A percentile compares a stretch with the other conserved stretches of the same genome.
Evolutionary conservation across 2,888 invertebrate genomes (phyloP).

Genomic region (Pollenia amentaria): DNA sequence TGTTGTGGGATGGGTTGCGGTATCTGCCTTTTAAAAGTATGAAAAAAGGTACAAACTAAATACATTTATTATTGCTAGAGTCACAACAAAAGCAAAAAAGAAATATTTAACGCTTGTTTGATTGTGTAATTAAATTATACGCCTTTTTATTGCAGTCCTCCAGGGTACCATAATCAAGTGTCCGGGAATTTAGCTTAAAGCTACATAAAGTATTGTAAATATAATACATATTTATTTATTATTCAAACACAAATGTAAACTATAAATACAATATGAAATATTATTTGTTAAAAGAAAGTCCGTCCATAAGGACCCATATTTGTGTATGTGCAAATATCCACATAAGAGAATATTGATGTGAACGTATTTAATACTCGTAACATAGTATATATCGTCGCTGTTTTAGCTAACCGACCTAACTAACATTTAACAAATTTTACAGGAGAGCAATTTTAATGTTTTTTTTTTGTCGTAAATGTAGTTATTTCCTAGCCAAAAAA

Average conservation of each 20-base stretch:
- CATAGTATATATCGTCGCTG: no score
- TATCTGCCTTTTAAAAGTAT: slow-evolving; percentile 59
- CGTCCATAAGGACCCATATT: no score
- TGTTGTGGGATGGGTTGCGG: slow-evolving; percentile 61
- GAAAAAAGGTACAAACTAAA: slow-evolving; percentile 54
- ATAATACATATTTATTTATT: slow-evolving; percentile 42
- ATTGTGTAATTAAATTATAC: slow-evolving; percentile 77
- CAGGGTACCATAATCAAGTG: slow-evolving; percentile 76
- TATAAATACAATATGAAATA: background rate
- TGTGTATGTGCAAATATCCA: no score
- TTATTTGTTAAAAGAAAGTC: no score
- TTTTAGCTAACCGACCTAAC: no score
- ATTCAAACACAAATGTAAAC: slow-evolving; percentile 14
- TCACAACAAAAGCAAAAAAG: slow-evolving; percentile 73
- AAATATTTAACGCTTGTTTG: slow-evolving; percentile 78
- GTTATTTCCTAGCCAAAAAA: no score
- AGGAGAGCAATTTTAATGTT: no score
- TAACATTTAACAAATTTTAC: no score
- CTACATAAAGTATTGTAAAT: slow-evolving; percentile 54
- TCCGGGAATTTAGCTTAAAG: slow-evolving; percentile 73
- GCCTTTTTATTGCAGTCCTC: slow-evolving; percentile 75
- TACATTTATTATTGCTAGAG: slow-evolving; percentile 63
- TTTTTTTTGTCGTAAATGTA: no score
- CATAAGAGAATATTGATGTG: no score
- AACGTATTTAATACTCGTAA: no score